phyloP scores from a whole-genome alignment of 2,113 vertebrate genomes.

The Mellivora capensis region DNA sequence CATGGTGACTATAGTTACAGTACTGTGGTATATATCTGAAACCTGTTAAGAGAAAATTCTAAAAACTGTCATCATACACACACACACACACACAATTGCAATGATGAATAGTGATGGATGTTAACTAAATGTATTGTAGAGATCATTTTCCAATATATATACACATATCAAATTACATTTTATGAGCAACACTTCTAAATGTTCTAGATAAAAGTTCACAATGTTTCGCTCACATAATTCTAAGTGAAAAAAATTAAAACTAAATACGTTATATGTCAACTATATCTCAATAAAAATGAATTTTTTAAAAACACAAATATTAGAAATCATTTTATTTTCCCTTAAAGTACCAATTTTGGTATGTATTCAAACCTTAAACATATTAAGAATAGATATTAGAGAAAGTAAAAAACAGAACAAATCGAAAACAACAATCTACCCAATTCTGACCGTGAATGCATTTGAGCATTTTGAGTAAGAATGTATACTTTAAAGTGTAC shows the following conservation, averaged over 20 bases:
- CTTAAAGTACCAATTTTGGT: background rate
- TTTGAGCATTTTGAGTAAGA: background rate
- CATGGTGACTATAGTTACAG: background rate
- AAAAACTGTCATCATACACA: background rate
- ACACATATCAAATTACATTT: background rate
- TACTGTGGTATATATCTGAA: background rate
- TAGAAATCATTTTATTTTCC: background rate
- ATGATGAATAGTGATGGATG: background rate
- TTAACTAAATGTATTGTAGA: background rate
- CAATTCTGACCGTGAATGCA: background rate
- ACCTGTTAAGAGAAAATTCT: background rate
- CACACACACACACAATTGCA: background rate
- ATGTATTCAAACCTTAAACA: constrained; percentile 11
- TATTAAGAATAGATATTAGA: background rate
- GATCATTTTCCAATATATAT: background rate
- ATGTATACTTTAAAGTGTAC: background rate
- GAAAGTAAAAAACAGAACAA: background rate
- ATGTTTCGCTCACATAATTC: constrained; percentile 7
- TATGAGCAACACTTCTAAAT: background rate
- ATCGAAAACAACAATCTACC: background rate
- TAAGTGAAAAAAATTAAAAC: background rate
- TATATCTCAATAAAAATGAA: background rate
- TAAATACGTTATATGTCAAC: background rate
- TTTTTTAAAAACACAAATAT: background rate
- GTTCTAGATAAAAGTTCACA: constrained; percentile 28